Conservation (phyloP, 2,888 invertebrate genomes). For the Drosophila subquinaria region DNA sequence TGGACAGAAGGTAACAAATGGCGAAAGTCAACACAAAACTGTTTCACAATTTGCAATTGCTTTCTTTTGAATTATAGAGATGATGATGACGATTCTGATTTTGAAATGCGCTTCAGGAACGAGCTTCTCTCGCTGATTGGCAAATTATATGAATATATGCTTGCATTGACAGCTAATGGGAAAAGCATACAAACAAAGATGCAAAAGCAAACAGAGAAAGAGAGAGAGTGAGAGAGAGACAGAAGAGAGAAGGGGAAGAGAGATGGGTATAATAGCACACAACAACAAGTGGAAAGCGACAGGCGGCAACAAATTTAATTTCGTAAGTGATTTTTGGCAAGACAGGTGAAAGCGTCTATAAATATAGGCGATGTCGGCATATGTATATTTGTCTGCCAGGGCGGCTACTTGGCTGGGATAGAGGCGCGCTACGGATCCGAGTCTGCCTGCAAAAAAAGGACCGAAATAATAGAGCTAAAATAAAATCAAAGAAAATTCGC, state of each 20-base stretch:
- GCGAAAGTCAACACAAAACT: neutral
- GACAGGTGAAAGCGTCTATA: conserved; percentile 75
- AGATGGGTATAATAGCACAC: conserved; percentile 10
- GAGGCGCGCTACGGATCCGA: conserved; percentile 1
- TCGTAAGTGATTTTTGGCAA: conserved; percentile 74
- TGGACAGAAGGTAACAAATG: neutral
- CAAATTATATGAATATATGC: conserved; percentile 30
- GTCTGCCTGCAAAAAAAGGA: conserved; percentile 10
- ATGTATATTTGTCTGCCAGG: conserved; percentile 54
- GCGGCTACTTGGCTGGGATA: conserved; percentile 25
- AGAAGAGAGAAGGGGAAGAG: neutral
- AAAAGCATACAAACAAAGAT: conserved; percentile 25
- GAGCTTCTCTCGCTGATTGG: conserved; percentile 30
- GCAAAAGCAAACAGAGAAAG: too few relatives aligned
- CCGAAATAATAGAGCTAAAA: conserved; percentile 24
- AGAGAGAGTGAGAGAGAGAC: neutral
- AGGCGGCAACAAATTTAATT: conserved; percentile 71
- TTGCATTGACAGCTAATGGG: conserved; percentile 41
- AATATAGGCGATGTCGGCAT: conserved; percentile 72
- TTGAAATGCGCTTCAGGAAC: conserved; percentile 25
- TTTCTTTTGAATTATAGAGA: conserved; percentile 5
- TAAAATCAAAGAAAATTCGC: conserved; percentile 47
- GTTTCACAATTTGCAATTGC: conserved; percentile 22
- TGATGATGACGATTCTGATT: conserved; percentile 4
- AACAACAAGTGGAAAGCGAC: conserved; percentile 27